Conservation (phyloP, 2,888 invertebrate genomes). For the Yponomeuta cagnagella region DNA sequence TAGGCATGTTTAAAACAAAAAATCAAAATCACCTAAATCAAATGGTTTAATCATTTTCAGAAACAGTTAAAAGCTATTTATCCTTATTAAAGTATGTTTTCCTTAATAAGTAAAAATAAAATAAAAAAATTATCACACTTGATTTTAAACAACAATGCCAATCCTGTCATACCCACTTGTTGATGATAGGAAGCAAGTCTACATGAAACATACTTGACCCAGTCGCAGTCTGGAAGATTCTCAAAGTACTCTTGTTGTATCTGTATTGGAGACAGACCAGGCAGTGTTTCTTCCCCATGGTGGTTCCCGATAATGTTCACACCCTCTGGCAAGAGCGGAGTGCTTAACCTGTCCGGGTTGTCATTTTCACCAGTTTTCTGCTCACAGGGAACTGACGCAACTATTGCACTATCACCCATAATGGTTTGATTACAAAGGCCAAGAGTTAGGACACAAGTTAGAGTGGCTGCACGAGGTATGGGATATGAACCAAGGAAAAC, state of each 20-base stretch:
- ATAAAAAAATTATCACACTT: too few relatives aligned
- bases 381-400: not conserved
- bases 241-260: conserved; percentile 76
- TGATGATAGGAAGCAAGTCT: too few relatives aligned
- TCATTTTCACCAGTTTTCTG: not conserved
- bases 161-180: too few relatives aligned
- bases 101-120: too few relatives aligned
- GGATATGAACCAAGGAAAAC: not conserved
- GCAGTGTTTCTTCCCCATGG: not conserved
- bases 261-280: conserved; percentile 48
- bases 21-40: too few relatives aligned
- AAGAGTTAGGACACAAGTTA: not conserved
- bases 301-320: conserved; percentile 19
- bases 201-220: conserved; percentile 56
- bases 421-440: not conserved
- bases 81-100: too few relatives aligned
- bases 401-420: not conserved
- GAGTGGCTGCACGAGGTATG: not conserved
- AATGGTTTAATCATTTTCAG: too few relatives aligned
- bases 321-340: conserved; percentile 19
- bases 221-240: conserved; percentile 73
- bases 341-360: not conserved
- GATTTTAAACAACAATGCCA: too few relatives aligned
- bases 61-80: too few relatives aligned
- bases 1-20: too few relatives aligned